Evolutionary conservation across 2,113 vertebrate genomes (phyloP).

Genomic region (Brachypodius melanocephalos): DNA sequence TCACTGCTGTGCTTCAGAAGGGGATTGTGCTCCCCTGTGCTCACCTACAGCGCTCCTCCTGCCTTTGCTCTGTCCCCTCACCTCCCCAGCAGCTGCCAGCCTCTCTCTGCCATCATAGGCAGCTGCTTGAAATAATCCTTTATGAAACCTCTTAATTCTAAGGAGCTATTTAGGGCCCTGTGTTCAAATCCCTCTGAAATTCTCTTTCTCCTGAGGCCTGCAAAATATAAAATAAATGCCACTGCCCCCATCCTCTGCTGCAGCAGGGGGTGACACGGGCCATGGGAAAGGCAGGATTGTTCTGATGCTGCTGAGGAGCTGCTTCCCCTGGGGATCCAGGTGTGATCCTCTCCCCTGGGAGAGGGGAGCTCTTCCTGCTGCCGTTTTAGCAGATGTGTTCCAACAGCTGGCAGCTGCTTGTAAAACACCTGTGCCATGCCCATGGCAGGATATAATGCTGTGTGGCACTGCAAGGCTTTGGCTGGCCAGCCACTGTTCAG

Average conservation of each 20-base stretch:
- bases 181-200: conserved; percentile 45
- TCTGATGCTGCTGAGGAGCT: background rate
- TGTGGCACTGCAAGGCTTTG: background rate
- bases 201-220: conserved; percentile 29
- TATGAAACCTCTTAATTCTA: conserved; percentile 28
- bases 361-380: background rate
- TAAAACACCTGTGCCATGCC: accelerated
- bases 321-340: background rate
- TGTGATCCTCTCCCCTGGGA: background rate
- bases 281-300: background rate
- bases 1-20: background rate
- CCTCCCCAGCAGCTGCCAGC: background rate
- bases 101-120: background rate
- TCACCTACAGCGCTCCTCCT: background rate
- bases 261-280: accelerated
- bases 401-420: background rate
- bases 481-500: accelerated
- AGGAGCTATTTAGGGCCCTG: conserved; percentile 53
- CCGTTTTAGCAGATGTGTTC: background rate
- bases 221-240: background rate
- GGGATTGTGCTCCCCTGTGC: background rate
- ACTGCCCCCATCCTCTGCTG: background rate
- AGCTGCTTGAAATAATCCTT: background rate
- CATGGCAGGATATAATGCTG: accelerated
- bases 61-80: background rate